Evolutionary conservation across 2,113 vertebrate genomes (phyloP).

Genomic region (Chinchilla lanigera): DNA sequence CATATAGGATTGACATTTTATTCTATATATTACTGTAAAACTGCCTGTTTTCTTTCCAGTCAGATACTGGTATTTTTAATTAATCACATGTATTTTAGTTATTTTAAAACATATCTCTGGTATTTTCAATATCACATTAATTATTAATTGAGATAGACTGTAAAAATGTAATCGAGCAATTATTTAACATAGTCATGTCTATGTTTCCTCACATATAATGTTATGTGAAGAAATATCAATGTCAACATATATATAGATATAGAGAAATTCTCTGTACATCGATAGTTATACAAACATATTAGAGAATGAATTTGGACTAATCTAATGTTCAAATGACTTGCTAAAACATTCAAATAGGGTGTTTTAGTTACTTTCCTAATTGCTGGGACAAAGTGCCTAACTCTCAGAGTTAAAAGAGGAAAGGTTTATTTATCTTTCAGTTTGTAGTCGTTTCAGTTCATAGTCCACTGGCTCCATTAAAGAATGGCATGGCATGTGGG

Average conservation of each 20-base stretch:
- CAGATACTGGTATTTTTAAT: slow-evolving; percentile 23
- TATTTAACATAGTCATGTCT: neutral
- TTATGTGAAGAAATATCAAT: too few relatives aligned
- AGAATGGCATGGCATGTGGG: neutral
- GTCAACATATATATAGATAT: neutral
- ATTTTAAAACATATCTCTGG: slow-evolving; percentile 6
- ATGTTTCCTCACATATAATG: neutral
- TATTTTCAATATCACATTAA: neutral
- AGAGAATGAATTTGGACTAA: neutral
- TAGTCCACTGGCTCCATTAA: neutral
- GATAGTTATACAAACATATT: neutral
- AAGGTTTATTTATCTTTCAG: neutral
- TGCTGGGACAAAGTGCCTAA: neutral
- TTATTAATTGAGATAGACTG: neutral
- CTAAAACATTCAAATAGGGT: neutral
- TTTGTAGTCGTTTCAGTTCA: neutral
- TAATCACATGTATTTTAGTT: slow-evolving; percentile 41
- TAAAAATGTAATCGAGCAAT: neutral
- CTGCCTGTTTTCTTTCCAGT: neutral
- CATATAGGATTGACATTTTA: slow-evolving; percentile 38
- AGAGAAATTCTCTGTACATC: neutral
- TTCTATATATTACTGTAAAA: neutral
- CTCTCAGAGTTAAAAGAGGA: neutral
- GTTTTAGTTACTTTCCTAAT: neutral
- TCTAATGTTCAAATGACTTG: neutral